Evolutionary conservation across 2,888 invertebrate species (phyloP), one percentile per base, ranked within the genome.

Genomic region (Drosophila macrospina): DNA sequence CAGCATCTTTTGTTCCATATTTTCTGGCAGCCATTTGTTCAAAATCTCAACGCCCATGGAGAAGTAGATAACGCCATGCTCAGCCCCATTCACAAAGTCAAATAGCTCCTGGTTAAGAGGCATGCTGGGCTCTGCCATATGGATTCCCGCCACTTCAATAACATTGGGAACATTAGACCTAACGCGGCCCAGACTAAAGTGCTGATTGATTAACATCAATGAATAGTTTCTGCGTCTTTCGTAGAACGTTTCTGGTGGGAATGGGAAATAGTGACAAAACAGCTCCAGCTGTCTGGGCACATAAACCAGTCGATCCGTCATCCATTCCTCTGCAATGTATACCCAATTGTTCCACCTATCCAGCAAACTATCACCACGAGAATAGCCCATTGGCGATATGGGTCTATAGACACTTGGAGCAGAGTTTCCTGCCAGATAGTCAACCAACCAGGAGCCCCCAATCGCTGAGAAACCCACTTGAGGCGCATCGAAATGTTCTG

Each of bases 171-270:
- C 69, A 60, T 85, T 80, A 2, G 90, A 84, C 3, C 88, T 64
- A 0, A 85, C 74, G 10, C 71, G 78, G 0, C 80, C 79, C 16
- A 89, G 44, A 1, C 83, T 85, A 20, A 88, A 86, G 51, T 90
- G 90, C 32, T 86, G 84, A 63, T 92, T 92, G 0, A 91, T 50
- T 10, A 91, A 52, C 2, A 90, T 78, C 10, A 91, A 41, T 0
- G 91, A 87, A 7, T 88, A 75, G 42, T 80, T 89, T 16, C 60
- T 69, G 0, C 80, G 52, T 2, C 86, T 54, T 4, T 85, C 74
- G 45, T 64, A 34, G 44, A 84, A n/a, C 47, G 16, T 44, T 2
- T 47, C 47, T 0, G 37, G 1, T 0, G 72, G 28, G 15, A 42
- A 55, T 5, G 48, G 47, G 10, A 88, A 88, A 47, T 67, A 71